A percentile compares a stretch with the other conserved stretches of the same genome.
Conservation (phyloP, 2,797 vertebrate genomes). For the Acanthiza pusilla region DNA sequence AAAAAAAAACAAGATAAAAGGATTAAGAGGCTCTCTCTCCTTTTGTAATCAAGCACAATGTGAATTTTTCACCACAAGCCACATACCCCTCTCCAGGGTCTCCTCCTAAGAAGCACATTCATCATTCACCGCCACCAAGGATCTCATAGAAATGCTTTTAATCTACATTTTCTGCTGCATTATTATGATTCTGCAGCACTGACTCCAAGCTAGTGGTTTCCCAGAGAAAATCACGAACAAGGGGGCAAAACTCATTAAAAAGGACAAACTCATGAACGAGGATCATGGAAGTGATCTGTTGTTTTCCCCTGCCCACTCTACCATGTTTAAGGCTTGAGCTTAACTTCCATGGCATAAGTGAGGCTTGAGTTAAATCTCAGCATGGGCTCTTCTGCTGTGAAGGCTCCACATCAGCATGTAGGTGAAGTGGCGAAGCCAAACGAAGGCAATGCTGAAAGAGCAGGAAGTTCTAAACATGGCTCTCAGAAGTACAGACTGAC, state of each 20-base stretch:
- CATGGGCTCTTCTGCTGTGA: background rate
- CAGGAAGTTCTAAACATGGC: background rate
- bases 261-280: background rate
- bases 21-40: background rate
- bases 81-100: background rate
- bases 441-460: background rate
- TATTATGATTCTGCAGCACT: background rate
- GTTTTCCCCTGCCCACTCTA: background rate
- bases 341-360: background rate
- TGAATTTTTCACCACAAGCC: background rate
- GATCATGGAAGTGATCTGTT: background rate
- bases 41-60: background rate
- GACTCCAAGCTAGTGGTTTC: background rate
- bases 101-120: background rate
- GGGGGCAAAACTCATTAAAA: background rate
- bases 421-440: background rate
- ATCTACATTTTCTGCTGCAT: background rate
- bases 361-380: background rate
- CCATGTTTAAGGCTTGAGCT: background rate
- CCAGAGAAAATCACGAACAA: background rate
- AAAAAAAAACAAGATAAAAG: background rate
- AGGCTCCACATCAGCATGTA: background rate
- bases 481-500: background rate
- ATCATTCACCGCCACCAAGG: background rate
- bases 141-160: background rate